Conservation (phyloP, 1,140 invertebrate genomes). For the Melitaea cinxia region DNA sequence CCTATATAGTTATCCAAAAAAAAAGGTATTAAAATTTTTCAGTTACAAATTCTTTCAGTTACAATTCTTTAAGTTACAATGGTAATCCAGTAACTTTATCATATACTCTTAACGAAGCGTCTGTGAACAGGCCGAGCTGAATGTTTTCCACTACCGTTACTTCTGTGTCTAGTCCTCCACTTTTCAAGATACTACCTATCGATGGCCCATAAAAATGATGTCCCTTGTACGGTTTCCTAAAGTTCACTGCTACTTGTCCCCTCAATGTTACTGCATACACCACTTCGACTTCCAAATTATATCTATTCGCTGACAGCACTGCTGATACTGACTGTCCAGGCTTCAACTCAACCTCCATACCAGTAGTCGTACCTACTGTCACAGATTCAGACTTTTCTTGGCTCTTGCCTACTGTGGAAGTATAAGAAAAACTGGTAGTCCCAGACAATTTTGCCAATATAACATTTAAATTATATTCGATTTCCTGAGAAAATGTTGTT, state of each 20-base stretch:
- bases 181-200: conserved; percentile 52
- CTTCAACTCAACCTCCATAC: conserved; percentile 57
- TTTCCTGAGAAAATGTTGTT: conserved; percentile 45
- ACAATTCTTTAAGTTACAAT: conserved; percentile 11
- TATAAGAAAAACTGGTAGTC: conserved; percentile 45
- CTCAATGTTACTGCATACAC: conserved; percentile 47
- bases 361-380: conserved; percentile 55
- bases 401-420: conserved; percentile 49
- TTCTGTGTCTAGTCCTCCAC: conserved; percentile 51
- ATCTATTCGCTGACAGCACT: conserved; percentile 54
- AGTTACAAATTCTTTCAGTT: neutral
- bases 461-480: conserved; percentile 57
- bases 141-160: conserved; percentile 46
- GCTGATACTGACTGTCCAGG: conserved; percentile 60
- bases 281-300: conserved; percentile 57
- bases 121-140: conserved; percentile 52
- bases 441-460: conserved; percentile 49
- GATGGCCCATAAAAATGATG: conserved; percentile 65
- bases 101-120: conserved; percentile 57
- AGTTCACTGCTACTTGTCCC: conserved; percentile 62
- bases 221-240: conserved; percentile 43
- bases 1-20: no score
- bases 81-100: conserved; percentile 52
- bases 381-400: conserved; percentile 59
- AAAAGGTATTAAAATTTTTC: no score